Evolutionary conservation across 2,113 vertebrate genomes (phyloP).

Genomic region (Tachysurus vachellii): DNA sequence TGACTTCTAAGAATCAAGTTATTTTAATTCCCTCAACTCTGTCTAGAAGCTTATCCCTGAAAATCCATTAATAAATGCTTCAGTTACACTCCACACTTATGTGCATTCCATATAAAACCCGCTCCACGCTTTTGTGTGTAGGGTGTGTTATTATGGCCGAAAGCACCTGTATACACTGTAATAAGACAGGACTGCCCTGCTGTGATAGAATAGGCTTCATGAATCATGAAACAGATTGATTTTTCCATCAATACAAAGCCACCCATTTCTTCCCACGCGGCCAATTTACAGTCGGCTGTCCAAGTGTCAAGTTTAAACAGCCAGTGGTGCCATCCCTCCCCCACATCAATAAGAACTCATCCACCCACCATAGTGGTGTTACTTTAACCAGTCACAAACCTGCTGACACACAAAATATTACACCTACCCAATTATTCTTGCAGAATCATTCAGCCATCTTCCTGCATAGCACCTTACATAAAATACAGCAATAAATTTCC

Average conservation of each 20-base stretch:
- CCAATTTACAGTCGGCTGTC: constrained; percentile 36
- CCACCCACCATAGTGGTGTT: constrained; percentile 11
- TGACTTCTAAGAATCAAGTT: neutral
- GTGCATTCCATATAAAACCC: constrained; percentile 1
- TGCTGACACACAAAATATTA: constrained; percentile 20
- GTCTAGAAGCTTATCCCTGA: neutral
- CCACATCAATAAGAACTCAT: constrained; percentile 34
- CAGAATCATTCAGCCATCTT: constrained; percentile 1
- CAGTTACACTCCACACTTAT: neutral
- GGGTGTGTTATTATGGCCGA: constrained; percentile 3
- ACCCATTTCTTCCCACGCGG: constrained; percentile 27
- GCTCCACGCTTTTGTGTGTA: neutral
- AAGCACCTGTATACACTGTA: constrained; percentile 44
- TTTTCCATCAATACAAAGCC: constrained; percentile 41
- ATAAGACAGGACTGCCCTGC: constrained; percentile 35
- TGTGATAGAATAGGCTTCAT: constrained; percentile 46
- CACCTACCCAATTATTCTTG: neutral
- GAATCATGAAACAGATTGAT: constrained; percentile 54
- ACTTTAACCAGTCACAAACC: constrained; percentile 18
- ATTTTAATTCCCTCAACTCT: neutral
- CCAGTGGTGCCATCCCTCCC: constrained; percentile 13
- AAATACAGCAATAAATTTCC: neutral
- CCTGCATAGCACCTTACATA: neutral
- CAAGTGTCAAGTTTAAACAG: constrained; percentile 47
- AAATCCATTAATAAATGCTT: neutral